A percentile compares a stretch with the other conserved stretches of the same genome.
phyloP scores from a whole-genome alignment of 2,888 invertebrate species.

The Andrena flavipes region DNA sequence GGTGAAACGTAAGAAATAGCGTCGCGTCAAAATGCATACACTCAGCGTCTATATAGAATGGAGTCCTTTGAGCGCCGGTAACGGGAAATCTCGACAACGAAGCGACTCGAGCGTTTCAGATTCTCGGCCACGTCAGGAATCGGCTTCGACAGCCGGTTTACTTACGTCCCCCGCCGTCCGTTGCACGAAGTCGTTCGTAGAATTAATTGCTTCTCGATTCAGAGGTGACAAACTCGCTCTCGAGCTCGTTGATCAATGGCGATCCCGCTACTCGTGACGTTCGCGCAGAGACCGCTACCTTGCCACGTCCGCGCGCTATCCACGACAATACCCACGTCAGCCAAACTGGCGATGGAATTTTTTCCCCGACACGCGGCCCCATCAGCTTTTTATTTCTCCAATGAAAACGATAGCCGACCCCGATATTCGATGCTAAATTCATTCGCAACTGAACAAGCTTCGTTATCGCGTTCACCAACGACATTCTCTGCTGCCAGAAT shows the following conservation, averaged over 20 bases:
- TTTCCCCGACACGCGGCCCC: too few relatives aligned
- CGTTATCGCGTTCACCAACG: constrained; percentile 5
- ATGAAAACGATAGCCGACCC: neutral
- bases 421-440: neutral
- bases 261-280: constrained; percentile 7
- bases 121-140: constrained; percentile 38
- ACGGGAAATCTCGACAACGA: constrained; percentile 36
- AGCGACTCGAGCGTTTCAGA: constrained; percentile 21
- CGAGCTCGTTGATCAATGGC: constrained; percentile 42
- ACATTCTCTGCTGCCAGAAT: constrained; percentile 8
- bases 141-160: constrained; percentile 44
- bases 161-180: constrained; percentile 40
- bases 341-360: constrained; percentile 16
- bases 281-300: constrained; percentile 6
- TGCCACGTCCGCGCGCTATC: neutral
- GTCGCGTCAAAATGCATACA: neutral
- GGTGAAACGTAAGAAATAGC: too few relatives aligned
- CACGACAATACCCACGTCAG: neutral
- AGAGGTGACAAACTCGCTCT: constrained; percentile 46
- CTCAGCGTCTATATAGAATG: neutral
- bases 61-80: constrained; percentile 12
- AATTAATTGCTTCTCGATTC: constrained; percentile 56
- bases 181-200: constrained; percentile 37
- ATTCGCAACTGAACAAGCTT: constrained; percentile 18
- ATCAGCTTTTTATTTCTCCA: neutral